These are phyloP conservation scores for Spatula clypeata DNA, from an alignment of 2,797 vertebrate genomes.

Conservation along the genomic window DNA sequence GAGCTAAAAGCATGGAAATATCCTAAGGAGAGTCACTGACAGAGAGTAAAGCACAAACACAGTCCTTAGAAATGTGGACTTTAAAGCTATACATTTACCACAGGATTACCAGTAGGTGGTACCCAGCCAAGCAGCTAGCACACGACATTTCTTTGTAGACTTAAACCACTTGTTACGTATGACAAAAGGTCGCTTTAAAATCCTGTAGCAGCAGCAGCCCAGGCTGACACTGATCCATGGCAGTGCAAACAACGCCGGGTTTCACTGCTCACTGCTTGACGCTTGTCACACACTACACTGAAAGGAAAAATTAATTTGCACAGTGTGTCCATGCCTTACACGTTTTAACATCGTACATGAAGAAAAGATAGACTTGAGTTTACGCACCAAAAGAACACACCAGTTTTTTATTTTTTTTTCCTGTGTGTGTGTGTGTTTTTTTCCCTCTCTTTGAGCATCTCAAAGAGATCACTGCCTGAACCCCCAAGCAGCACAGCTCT, in stretches of 20 bases:
- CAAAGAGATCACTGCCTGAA: not conserved
- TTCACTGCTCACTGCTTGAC: not conserved
- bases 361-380: not conserved
- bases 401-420: too few species aligned
- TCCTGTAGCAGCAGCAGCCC: not conserved
- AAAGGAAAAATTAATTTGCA: not conserved
- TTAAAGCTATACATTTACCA: not conserved
- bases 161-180: not conserved
- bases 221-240: not conserved
- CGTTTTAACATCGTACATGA: not conserved
- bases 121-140: not conserved
- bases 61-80: not conserved
- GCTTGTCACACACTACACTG: not conserved
- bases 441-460: not conserved
- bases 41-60: not conserved
- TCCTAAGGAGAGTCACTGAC: not conserved
- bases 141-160: not conserved
- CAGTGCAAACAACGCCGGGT: not conserved
- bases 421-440: too few species aligned
- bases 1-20: not conserved
- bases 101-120: not conserved
- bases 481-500: not conserved
- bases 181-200: not conserved
- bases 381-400: not conserved
- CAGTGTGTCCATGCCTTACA: not conserved